Evolutionary conservation across 1,140 invertebrate genomes (phyloP), one percentile per base, ranked within the genome.

Genomic region (Diachasmimorpha longicaudata): DNA sequence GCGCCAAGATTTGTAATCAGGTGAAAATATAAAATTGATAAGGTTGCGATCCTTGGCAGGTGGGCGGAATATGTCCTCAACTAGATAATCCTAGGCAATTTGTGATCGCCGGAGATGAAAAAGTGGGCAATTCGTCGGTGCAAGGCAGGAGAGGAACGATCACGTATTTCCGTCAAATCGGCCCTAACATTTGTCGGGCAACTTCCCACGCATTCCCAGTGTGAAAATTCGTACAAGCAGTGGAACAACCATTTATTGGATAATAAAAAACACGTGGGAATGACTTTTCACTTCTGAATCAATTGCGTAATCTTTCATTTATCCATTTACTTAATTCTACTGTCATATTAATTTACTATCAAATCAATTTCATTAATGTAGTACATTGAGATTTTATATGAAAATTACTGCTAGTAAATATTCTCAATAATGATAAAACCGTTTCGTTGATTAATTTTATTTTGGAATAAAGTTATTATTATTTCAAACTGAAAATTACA

Each of bases 51-150:
- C 58, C 58, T 63, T 23, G 23, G 58, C 4, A 63, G 58, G 58
- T 63, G 58, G 58, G 58, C 58, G 58, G 58, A 63, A 63, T n/a
- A n/a, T 63, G 14, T 23, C 58, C 58, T 63, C 58, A 63, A 63
- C 58, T 63, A 23, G 58, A 63, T 63, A 63, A 63, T 63, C 58
- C 58, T 63, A 63, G 58, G 58, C 23, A 63, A 63, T 63, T 63
- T 63, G 58, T 11, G 21, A 63, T 8, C 8, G 58, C 48, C 23
- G 58, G 1, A 23, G 19, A 63, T 63, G 58, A 63, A 63, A 63
- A 63, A 63, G 58, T 63, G 58, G 58, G 58, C 21, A 63, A 63
- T 63, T 63, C 58, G 58, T 63, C 58, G 21, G 58, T 63, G 58
- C 21, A 23, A 23, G 48, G 23, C 58, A 63, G 58, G 52, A 58